A percentile compares a stretch with the other conserved stretches of the same genome.
Evolutionary conservation across 1,140 invertebrate species (phyloP).

Genomic region (Wiebesia pumilae): DNA sequence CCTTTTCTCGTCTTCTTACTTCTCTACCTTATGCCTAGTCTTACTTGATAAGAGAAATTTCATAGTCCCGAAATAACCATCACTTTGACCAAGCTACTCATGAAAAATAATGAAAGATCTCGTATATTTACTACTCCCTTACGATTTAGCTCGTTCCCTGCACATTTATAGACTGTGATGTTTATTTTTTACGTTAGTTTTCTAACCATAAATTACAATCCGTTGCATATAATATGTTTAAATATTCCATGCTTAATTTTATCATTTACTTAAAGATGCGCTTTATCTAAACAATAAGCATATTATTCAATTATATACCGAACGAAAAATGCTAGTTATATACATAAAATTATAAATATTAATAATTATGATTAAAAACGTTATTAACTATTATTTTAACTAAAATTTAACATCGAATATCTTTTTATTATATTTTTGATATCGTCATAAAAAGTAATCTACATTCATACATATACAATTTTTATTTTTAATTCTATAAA

Average conservation of each 20-base stretch:
- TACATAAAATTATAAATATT: too few species aligned
- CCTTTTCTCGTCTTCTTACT: not conserved
- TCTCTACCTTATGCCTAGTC: not conserved
- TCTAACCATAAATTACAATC: conserved; percentile 14
- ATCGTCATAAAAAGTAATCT: too few species aligned
- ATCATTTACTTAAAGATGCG: not conserved
- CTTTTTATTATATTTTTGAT: too few species aligned
- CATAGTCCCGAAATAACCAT: conserved; percentile 60
- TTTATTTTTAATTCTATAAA: too few species aligned
- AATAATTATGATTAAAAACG: not conserved
- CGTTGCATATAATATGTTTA: not conserved
- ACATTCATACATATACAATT: too few species aligned
- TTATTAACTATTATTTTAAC: too few species aligned
- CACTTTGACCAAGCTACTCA: conserved; percentile 56
- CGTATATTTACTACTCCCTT: not conserved
- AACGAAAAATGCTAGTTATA: not conserved
- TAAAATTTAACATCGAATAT: too few species aligned
- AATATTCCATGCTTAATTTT: conserved; percentile 18
- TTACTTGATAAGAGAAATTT: conserved; percentile 57
- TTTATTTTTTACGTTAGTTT: conserved; percentile 37
- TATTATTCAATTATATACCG: not conserved
- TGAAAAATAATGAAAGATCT: conserved; percentile 62
- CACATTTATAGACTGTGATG: not conserved
- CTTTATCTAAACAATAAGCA: not conserved
- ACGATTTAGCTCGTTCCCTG: conserved; percentile 5